Conservation (phyloP, 2,113 vertebrate species). For the Columba livia region DNA sequence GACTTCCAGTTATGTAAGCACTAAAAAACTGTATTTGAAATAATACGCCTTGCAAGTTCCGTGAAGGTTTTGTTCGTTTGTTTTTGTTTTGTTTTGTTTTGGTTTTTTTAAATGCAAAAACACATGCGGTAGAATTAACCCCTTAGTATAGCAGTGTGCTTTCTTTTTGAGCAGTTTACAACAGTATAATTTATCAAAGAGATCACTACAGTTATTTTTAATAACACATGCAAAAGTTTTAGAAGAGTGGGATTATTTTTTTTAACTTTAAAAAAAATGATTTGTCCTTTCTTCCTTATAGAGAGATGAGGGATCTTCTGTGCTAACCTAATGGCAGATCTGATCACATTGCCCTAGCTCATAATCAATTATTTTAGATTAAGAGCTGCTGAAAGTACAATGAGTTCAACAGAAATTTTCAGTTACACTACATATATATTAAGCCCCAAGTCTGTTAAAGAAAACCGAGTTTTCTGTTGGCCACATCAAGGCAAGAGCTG, state of each 20-base stretch:
- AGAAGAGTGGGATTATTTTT: neutral
- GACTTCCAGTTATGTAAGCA: neutral
- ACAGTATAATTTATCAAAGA: neutral
- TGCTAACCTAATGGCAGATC: neutral
- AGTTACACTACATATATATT: neutral
- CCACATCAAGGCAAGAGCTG: neutral
- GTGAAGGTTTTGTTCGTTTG: neutral
- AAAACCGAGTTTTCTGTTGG: neutral
- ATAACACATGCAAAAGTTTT: neutral
- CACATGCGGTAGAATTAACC: neutral
- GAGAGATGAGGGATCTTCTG: neutral
- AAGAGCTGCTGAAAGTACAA: neutral
- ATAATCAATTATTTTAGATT: neutral
- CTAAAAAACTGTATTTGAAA: neutral
- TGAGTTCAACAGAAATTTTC: neutral
- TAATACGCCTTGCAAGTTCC: neutral
- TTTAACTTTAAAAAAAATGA: neutral
- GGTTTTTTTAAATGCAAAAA: neutral
- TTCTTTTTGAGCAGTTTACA: neutral
- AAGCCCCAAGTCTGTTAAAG: neutral
- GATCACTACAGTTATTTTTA: neutral
- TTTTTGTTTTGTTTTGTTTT: neutral
- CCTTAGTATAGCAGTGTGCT: fast-evolving
- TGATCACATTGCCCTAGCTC: neutral
- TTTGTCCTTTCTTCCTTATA: neutral